Percentiles rank a stretch among this genome's conserved stretches.
These are phyloP conservation scores for Myotis yumanensis DNA, from an alignment of 2,113 vertebrate species.

Conservation along the genomic window DNA sequence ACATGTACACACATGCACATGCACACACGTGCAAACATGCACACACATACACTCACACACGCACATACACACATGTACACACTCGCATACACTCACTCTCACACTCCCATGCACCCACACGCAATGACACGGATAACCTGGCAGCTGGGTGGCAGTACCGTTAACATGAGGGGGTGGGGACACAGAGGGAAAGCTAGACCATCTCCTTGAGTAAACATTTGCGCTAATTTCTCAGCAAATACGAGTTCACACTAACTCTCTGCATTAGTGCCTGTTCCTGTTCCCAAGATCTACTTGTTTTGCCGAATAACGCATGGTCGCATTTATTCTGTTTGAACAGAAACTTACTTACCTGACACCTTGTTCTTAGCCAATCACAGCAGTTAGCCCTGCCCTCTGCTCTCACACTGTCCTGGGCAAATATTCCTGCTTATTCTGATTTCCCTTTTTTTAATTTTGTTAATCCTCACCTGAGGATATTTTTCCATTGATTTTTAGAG, in stretches of 20 bases:
- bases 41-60: neutral
- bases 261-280: neutral
- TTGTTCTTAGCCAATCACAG: fast-evolving
- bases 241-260: neutral
- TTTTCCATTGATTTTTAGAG: too few relatives aligned
- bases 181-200: fast-evolving
- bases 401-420: fast-evolving
- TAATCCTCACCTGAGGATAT: too few relatives aligned
- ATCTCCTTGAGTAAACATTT: fast-evolving
- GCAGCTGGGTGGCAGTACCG: too few relatives aligned
- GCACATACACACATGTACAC: too few relatives aligned
- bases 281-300: neutral
- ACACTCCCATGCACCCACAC: neutral
- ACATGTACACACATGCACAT: too few relatives aligned
- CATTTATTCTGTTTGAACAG: too few relatives aligned
- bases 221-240: neutral
- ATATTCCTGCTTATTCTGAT: neutral
- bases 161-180: too few relatives aligned
- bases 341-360: fast-evolving
- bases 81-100: neutral
- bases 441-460: too few relatives aligned
- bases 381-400: fast-evolving
- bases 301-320: fast-evolving
- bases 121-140: fast-evolving
- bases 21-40: neutral